Conservation (phyloP, 2,113 vertebrate genomes). For the Heterotis niloticus region DNA sequence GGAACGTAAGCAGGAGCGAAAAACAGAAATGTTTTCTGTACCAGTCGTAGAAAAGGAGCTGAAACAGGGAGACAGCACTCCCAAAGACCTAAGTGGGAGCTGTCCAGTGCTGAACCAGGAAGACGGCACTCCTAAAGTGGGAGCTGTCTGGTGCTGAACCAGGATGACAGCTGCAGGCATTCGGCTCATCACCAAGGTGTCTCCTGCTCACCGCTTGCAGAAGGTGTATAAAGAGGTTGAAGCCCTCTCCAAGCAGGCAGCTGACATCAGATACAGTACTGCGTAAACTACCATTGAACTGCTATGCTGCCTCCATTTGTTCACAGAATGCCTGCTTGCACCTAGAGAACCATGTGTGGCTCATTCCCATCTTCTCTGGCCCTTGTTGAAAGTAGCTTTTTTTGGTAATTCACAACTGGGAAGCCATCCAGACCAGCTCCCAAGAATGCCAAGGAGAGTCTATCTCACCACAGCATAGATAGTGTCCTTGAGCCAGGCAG, state of each 20-base stretch:
- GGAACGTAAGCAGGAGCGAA: too few relatives aligned
- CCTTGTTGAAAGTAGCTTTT: background rate
- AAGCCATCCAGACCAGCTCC: background rate
- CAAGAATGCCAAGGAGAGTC: background rate
- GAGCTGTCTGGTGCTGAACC: background rate
- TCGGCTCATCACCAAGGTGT: background rate
- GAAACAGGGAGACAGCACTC: background rate
- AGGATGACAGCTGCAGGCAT: background rate
- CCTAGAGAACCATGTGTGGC: background rate
- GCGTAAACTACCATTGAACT: too few relatives aligned
- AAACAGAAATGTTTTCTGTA: too few relatives aligned
- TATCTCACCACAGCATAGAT: background rate
- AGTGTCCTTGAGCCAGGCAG: conserved; percentile 53
- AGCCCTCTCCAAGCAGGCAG: background rate
- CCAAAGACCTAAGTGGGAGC: background rate
- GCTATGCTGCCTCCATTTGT: too few relatives aligned
- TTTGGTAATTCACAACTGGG: background rate
- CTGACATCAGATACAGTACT: background rate
- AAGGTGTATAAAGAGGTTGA: background rate
- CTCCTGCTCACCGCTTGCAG: background rate
- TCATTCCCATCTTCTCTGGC: background rate
- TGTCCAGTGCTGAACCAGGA: background rate
- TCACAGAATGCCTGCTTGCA: too few relatives aligned
- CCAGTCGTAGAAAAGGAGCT: background rate
- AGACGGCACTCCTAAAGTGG: background rate